These are phyloP conservation scores for Suncus etruscus DNA, from an alignment of 2,113 vertebrate genomes.

Conservation along the genomic window DNA sequence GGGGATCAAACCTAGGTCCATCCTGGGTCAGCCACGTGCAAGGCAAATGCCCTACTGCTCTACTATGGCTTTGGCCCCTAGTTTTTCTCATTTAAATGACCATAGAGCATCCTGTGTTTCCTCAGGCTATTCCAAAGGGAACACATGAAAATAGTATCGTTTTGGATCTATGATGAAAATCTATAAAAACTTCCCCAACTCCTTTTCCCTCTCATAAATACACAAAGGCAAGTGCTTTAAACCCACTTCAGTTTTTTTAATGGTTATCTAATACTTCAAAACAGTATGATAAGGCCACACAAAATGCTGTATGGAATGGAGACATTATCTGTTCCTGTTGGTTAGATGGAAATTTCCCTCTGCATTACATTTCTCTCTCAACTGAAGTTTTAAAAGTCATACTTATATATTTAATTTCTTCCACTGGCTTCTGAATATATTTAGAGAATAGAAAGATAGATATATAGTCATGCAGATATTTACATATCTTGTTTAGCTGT, in stretches of 20 bases:
- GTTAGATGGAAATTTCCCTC: neutral
- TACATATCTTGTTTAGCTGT: neutral
- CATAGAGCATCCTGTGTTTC: too few species aligned
- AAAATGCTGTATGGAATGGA: neutral
- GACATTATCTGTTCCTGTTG: neutral
- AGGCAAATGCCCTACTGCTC: too few species aligned
- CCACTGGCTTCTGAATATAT: neutral
- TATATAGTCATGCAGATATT: neutral
- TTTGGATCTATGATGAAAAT: too few species aligned
- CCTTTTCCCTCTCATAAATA: neutral
- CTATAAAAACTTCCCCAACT: neutral
- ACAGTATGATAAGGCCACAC: neutral
- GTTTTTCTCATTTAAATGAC: too few species aligned
- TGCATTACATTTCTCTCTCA: neutral
- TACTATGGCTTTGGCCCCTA: too few species aligned
- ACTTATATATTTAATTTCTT: neutral
- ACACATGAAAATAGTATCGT: too few species aligned
- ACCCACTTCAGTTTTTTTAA: neutral
- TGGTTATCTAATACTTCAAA: neutral
- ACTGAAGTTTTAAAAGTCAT: neutral
- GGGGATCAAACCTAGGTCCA: too few species aligned
- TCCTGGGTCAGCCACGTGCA: too few species aligned
- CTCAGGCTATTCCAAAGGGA: too few species aligned
- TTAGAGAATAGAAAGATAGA: neutral
- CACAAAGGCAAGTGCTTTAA: neutral